Evolutionary conservation across 2,797 vertebrate species (phyloP).

Genomic region (Rhinella marina): DNA sequence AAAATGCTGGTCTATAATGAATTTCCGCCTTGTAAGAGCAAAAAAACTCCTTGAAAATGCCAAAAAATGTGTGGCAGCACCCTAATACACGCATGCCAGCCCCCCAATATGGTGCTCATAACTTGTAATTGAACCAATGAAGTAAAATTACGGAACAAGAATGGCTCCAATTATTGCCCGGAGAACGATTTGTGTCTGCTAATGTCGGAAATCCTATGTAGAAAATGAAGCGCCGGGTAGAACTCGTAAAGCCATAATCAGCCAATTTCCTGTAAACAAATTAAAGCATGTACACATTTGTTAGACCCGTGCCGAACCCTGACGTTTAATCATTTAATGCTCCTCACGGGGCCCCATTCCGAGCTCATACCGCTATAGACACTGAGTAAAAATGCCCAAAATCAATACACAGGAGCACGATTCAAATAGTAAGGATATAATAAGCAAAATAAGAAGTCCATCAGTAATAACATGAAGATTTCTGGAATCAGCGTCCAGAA

Average conservation of each 20-base stretch:
- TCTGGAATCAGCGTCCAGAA: background rate
- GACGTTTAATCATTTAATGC: slow-evolving; percentile 32
- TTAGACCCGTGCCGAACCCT: slow-evolving; percentile 16
- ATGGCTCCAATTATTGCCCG: slow-evolving; percentile 4
- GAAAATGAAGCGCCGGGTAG: background rate
- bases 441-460: background rate
- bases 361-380: background rate
- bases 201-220: slow-evolving; percentile 8
- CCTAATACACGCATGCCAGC: too few species aligned
- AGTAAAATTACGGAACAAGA: slow-evolving; percentile 8
- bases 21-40: too few species aligned
- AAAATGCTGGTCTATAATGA: too few species aligned
- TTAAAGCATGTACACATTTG: slow-evolving; percentile 24
- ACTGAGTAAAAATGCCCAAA: slow-evolving; percentile 8
- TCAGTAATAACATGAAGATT: background rate
- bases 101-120: background rate
- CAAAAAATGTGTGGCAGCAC: too few species aligned
- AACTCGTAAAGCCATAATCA: background rate
- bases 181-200: background rate
- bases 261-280: slow-evolving; percentile 29
- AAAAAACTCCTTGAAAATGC: too few species aligned
- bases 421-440: background rate
- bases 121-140: background rate
- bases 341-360: background rate
- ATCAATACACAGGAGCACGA: background rate